phyloP scores from a whole-genome alignment of 1,140 invertebrate species.

The Stegodyphus mimosarum region DNA sequence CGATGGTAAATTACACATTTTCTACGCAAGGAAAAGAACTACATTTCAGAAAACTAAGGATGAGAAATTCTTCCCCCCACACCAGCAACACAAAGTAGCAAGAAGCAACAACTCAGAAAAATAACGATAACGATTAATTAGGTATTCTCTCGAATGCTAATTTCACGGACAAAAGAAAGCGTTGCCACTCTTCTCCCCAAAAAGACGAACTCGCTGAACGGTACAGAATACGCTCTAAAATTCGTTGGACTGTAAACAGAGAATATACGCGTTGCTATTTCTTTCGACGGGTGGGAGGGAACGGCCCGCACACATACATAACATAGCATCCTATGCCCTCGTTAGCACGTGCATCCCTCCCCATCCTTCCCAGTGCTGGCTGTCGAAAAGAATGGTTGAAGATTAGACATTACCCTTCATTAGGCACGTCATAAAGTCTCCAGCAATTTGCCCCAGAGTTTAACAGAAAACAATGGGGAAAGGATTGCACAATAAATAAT shows the following conservation, averaged over 20 bases:
- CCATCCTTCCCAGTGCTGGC: background rate
- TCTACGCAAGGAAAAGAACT: too few species aligned
- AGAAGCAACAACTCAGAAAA: background rate
- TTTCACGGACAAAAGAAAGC: background rate
- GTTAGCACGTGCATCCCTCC: background rate
- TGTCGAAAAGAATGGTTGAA: conserved; percentile 27
- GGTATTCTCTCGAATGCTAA: background rate
- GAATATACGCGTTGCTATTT: background rate
- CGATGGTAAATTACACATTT: too few species aligned
- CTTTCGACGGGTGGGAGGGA: background rate
- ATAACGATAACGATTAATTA: conserved; percentile 5
- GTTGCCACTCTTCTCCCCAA: too few species aligned
- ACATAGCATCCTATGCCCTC: background rate
- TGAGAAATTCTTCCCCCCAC: too few species aligned
- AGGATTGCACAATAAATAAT: conserved; percentile 30
- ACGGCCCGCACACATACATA: too few species aligned
- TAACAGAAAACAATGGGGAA: conserved; percentile 33
- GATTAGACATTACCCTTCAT: conserved; percentile 38
- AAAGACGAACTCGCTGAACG: too few species aligned
- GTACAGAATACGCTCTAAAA: conserved; percentile 7
- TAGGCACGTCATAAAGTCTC: conserved; percentile 49
- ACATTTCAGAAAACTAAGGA: too few species aligned
- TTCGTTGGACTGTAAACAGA: background rate
- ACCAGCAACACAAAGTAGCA: background rate
- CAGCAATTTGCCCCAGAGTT: conserved; percentile 35